phyloP scores from a whole-genome alignment of 2,888 invertebrate species.

The Acrobasis repandana region DNA sequence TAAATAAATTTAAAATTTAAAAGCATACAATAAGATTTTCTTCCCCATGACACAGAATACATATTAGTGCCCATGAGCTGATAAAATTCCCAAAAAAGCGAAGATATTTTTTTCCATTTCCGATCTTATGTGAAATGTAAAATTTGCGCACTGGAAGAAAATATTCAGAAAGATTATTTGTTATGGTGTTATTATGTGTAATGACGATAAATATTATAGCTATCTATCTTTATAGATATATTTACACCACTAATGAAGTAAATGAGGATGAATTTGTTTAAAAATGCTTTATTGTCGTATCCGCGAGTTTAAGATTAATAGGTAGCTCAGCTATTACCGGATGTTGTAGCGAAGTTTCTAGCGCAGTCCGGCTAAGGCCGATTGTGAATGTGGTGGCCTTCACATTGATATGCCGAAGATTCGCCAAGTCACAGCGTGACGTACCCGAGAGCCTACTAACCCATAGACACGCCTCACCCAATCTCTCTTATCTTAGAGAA shows the following conservation, averaged over 20 bases:
- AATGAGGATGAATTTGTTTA: neutral
- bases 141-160: too few relatives aligned
- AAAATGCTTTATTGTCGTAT: conserved; percentile 1
- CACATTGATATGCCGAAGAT: conserved; percentile 62
- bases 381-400: conserved; percentile 68
- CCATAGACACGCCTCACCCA: conserved; percentile 35
- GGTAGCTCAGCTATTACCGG: conserved; percentile 9
- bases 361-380: conserved; percentile 45
- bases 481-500: conserved; percentile 43
- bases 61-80: too few relatives aligned
- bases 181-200: too few relatives aligned
- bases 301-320: conserved; percentile 6
- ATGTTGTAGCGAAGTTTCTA: conserved; percentile 19
- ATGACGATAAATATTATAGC: too few relatives aligned
- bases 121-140: too few relatives aligned
- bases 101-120: too few relatives aligned
- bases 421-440: conserved; percentile 49
- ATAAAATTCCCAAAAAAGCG: too few relatives aligned
- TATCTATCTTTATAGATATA: too few relatives aligned
- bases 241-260: neutral
- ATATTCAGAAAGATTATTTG: too few relatives aligned
- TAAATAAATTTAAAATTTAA: neutral
- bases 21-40: neutral
- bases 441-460: conserved; percentile 37
- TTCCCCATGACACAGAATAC: too few relatives aligned